Evolutionary conservation across 2,888 invertebrate species (phyloP), one percentile per base, ranked within the genome.

Genomic region (Anagyrus pseudococci): DNA sequence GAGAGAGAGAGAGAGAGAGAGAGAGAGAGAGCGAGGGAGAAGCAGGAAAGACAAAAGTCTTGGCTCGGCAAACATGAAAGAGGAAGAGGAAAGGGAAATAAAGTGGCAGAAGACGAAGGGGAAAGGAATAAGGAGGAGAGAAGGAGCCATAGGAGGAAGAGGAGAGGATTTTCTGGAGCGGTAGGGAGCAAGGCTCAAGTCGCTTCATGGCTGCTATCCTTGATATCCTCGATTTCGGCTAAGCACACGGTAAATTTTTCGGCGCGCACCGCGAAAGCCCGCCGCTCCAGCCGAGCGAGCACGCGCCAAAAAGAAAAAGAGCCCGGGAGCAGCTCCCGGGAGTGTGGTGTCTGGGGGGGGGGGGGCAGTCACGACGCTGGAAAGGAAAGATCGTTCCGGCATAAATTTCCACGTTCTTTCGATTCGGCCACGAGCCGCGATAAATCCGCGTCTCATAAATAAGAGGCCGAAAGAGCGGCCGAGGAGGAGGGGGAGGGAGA

Each of bases 371-470:
- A n/a, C 4, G 8, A 33, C 33, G 6, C 33, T 8, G 33, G 6
- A 33, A 33, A 44, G 64, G 50, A 55, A 62, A 64, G 59, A 70
- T 68, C 59, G 66, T 54, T 53, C 41, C 52, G 46, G 66, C 61
- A 73, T 72, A 72, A 73, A 72, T 75, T 74, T 64, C 41, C 65
- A 68, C 69, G 64, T 68, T 64, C 58, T 62, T 58, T 67, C 69
- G 62, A 68, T 69, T 72, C 65, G 64, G 62, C 50, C 65, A 40
- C 55, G 54, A 57, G 43, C 50, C 40, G 56, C 65, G 67, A 73
- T 75, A 76, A 76, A 75, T 74, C 69, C 57, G 67, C 63, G 54
- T 62, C 63, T 70, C 71, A 68, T 75, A 75, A 74, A 76, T 76
- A 76, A 69, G 69, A 62, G 66, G 68, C n/a, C n/a, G n/a, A n/a